Percentiles rank a stretch among this genome's conserved stretches.
Evolutionary conservation across 2,888 invertebrate genomes (phyloP).

Genomic region (Fissipunctia ypsillon): DNA sequence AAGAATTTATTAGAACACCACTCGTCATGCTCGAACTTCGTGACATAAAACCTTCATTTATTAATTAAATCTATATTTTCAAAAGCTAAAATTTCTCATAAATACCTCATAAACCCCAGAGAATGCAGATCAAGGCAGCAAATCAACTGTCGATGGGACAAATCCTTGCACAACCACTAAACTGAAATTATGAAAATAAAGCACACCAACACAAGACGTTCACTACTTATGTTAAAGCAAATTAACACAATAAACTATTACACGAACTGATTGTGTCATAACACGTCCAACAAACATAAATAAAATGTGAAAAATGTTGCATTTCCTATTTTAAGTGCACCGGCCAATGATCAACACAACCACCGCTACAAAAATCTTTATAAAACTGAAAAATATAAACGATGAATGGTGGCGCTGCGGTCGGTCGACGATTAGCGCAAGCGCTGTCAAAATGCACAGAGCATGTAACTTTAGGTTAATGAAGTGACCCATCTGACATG

Average conservation of each 20-base stretch:
- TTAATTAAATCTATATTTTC: slow-evolving; percentile 22
- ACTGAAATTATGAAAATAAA: slow-evolving; percentile 82
- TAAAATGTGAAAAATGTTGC: slow-evolving; percentile 80
- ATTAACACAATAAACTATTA: slow-evolving; percentile 75
- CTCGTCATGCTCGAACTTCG: slow-evolving; percentile 36
- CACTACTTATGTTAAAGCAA: slow-evolving; percentile 75
- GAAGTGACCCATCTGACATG: slow-evolving; percentile 27
- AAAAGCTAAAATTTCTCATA: slow-evolving; percentile 52
- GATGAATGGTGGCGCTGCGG: slow-evolving; percentile 73
- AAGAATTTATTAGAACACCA: slow-evolving; percentile 58
- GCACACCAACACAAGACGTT: slow-evolving; percentile 79
- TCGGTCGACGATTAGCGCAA: slow-evolving; percentile 76
- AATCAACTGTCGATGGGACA: slow-evolving; percentile 75
- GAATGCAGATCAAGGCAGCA: slow-evolving; percentile 71
- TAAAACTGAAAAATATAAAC: slow-evolving; percentile 80
- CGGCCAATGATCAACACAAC: slow-evolving; percentile 79
- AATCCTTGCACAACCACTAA: slow-evolving; percentile 88
- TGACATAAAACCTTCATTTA: slow-evolving; percentile 46
- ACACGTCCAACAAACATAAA: slow-evolving; percentile 80
- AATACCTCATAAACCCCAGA: slow-evolving; percentile 76
- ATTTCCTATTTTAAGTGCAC: slow-evolving; percentile 80
- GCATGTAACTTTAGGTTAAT: too few species aligned
- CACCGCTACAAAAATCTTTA: slow-evolving; percentile 82
- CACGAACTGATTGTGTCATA: slow-evolving; percentile 81
- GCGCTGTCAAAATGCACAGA: slow-evolving; percentile 79